Base-by-base conservation (phyloP, 2,797 vertebrate genomes). In the Pteropus rufus region DNA sequence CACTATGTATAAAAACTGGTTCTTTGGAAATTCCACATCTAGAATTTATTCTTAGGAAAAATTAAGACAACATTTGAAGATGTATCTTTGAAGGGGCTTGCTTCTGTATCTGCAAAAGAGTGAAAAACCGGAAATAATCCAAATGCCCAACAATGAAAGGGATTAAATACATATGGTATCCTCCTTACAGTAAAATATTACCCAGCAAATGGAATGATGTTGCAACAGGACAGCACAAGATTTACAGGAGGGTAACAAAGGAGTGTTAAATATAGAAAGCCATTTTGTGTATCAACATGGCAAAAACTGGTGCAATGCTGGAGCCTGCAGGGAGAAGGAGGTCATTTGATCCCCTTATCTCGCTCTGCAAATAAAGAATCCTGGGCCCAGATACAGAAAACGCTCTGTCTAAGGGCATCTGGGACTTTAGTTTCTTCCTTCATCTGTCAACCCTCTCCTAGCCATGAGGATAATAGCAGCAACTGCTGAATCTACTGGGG, bases 21-120 rank as follows among this genome's bases (percentile, higher is more conserved):
- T 46, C 91, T 7, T 46, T 39, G 49, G 14, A 26, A 80, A 89
- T 65, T 65, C 12, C 21, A n/a, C 14, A 75, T 64, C 21, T 89
- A 84, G 14, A 85, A 70, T 85, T 89, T 93, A 82, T 69, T 88
- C 58, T 79, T 54, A 34, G 23, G 36, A 49, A 70, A 97, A 93
- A 93, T 87, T 65, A 90, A 92, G 31, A 62, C 18, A 19, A 80
- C 69, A 58, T 67, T 79, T 16, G 69, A 93, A 95, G 49, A 54
- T 36, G 14, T 8, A 60, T 29, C 46, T 89, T 91, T 60, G 91
- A 83, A 88, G 80, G 76, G 62, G 34, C 16, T 49, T 41, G 79
- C 23, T 92, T 39, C 24, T 84, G 8, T 86, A 56, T 54, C 89
- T 91, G 44, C 6, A 7, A 14, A 93, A 94, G 34, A 88, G 10